Evolutionary conservation across 2,888 invertebrate species (phyloP).

Genomic region (Abrostola triplasia): DNA sequence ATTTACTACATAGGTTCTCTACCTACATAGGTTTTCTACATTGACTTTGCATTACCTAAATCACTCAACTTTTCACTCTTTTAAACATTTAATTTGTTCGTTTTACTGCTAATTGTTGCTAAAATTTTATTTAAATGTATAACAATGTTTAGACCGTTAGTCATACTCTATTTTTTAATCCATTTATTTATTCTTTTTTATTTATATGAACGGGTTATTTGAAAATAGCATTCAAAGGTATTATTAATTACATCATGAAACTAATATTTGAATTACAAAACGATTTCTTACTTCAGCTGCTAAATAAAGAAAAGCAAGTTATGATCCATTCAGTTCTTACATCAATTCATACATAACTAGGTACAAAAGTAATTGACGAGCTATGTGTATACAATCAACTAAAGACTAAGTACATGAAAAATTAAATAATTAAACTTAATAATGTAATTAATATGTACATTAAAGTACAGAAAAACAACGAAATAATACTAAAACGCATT

Average conservation of each 20-base stretch:
- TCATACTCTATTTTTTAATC: slow-evolving; percentile 8
- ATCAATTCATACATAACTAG: slow-evolving; percentile 41
- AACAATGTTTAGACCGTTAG: slow-evolving; percentile 1
- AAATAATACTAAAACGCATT: slow-evolving; percentile 87
- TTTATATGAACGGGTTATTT: slow-evolving; percentile 15
- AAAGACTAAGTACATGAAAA: slow-evolving; percentile 38
- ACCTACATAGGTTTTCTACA: slow-evolving; percentile 21
- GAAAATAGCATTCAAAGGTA: slow-evolving; percentile 4
- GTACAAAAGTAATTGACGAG: slow-evolving; percentile 53
- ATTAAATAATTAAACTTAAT: slow-evolving; percentile 34
- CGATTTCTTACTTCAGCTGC: slow-evolving; percentile 56
- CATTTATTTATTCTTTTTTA: not conserved
- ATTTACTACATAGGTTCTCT: slow-evolving; percentile 21
- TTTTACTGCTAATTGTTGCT: slow-evolving; percentile 30
- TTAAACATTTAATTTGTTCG: slow-evolving; percentile 4
- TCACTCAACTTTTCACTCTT: not conserved
- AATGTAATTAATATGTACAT: slow-evolving; percentile 57
- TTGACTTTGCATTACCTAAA: slow-evolving; percentile 38
- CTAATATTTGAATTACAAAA: slow-evolving; percentile 57
- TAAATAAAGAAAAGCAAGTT: slow-evolving; percentile 26
- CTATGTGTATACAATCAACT: slow-evolving; percentile 46
- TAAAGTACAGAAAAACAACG: slow-evolving; percentile 66
- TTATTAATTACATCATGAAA: slow-evolving; percentile 35
- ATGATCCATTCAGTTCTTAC: slow-evolving; percentile 26
- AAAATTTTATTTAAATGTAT: slow-evolving; percentile 5